Base-by-base conservation (phyloP, 2,113 vertebrate species). In the Otocyon megalotis region DNA sequence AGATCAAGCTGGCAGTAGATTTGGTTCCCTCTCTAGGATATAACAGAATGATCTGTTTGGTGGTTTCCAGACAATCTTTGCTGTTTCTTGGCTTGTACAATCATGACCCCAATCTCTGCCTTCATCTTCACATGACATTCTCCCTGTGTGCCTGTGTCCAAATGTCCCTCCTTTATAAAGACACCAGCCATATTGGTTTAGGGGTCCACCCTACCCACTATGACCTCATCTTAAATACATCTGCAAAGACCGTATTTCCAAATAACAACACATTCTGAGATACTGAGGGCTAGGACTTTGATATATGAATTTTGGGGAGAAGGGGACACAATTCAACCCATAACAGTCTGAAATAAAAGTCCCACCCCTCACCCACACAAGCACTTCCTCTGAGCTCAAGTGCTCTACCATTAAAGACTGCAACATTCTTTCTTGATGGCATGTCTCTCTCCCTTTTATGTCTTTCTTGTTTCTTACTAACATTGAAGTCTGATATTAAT, bases 401-500 rank as follows among this genome's bases (percentile, higher is more conserved):
- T 81, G 5, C 2, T 80, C 30, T 91, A 1, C 43, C 74, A 88
- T 86, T 94, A 96, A 77, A 67, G 60, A 91, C 19, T 74, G 10
- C 77, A 94, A 5, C 80, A 50, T 79, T 97, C 94, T 92, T 95
- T 94, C 87, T 67, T 95, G 76, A 88, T 77, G 86, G 43, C 96
- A 13, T 67, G 24, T 50, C 93, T 97, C 63, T 83, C 63, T 76
- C 88, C 96, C 98, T 96, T 98, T 98, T 96, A 96, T 82, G 74
- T 95, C 98, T 98, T 96, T 95, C 67, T 95, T 98, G 94, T 97
- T 98, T 97, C 94, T 94, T 94, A 48, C 96, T 90, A 97, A 94
- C 93, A 97, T 94, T 89, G 91, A 97, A 98, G 97, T 96, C 89
- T 96, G 96, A 96, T 98, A 98, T 97, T 98, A 98, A 98, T 98